Conservation (phyloP, 2,888 invertebrate genomes). For the Leptopilina drosophilae region DNA sequence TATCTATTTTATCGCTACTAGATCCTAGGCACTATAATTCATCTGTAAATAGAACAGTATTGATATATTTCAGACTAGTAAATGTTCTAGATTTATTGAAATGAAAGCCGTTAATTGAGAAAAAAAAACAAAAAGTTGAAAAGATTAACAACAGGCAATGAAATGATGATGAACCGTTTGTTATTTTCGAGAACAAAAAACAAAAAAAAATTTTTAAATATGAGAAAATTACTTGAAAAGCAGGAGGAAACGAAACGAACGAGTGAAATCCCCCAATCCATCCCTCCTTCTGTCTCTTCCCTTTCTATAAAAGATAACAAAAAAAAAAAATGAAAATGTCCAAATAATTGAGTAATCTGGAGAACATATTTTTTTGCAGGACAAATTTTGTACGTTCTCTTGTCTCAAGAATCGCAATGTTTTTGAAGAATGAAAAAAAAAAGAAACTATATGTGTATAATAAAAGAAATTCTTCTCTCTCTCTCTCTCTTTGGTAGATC, state of each 20-base stretch:
- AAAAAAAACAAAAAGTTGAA: no score
- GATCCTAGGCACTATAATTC: conserved; percentile 66
- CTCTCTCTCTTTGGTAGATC: neutral
- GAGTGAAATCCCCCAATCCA: conserved; percentile 40
- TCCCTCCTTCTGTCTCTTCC: no score
- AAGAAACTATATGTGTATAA: neutral
- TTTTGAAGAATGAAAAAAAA: neutral
- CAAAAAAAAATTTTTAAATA: conserved; percentile 44
- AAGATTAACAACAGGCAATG: conserved; percentile 51
- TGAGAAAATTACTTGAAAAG: conserved; percentile 46
- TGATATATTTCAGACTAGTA: conserved; percentile 70
- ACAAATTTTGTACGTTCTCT: conserved; percentile 56
- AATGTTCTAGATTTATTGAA: conserved; percentile 67
- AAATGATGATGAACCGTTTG: conserved; percentile 62
- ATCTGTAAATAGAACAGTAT: conserved; percentile 73
- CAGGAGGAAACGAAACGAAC: conserved; percentile 46
- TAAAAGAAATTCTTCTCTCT: neutral
- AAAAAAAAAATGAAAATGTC: no score
- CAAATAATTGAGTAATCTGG: conserved; percentile 30
- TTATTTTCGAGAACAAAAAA: conserved; percentile 63
- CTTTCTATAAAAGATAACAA: no score
- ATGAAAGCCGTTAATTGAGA: conserved; percentile 56
- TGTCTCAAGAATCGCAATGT: conserved; percentile 31
- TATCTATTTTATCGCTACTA: conserved; percentile 63
- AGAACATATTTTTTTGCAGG: conserved; percentile 58